These are phyloP conservation scores for Prorops nasuta DNA, from an alignment of 1,140 invertebrate species.

Conservation along the genomic window DNA sequence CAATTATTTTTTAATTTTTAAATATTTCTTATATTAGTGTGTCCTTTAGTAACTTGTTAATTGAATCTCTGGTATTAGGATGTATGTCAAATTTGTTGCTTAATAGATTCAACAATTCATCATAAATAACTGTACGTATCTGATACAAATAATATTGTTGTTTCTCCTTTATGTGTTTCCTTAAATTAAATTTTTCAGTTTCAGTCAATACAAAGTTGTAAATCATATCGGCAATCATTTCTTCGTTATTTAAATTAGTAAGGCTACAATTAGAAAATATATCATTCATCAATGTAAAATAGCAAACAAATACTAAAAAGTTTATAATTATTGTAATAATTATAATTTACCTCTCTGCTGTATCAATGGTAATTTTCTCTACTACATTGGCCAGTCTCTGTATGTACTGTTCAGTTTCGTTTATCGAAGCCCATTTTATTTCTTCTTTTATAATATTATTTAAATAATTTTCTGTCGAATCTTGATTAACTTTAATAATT, in stretches of 20 bases:
- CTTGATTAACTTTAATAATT: slow-evolving; percentile 62
- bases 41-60: no score
- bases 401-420: slow-evolving; percentile 58
- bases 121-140: slow-evolving; percentile 25
- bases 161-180: slow-evolving; percentile 36
- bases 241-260: slow-evolving; percentile 57
- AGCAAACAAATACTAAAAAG: slow-evolving; percentile 2
- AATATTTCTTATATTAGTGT: no score
- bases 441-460: slow-evolving; percentile 64
- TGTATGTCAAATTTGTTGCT: no score
- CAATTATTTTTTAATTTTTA: no score
- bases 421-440: slow-evolving; percentile 50
- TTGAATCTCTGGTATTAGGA: no score
- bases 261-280: slow-evolving; percentile 25
- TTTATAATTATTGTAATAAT: slow-evolving; percentile 1
- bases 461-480: slow-evolving; percentile 64
- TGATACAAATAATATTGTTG: slow-evolving; percentile 27
- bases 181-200: slow-evolving; percentile 49
- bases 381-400: slow-evolving; percentile 51
- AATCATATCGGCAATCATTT: slow-evolving; percentile 63
- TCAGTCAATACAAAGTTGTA: slow-evolving; percentile 66
- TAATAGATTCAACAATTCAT: slow-evolving; percentile 14
- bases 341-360: slow-evolving; percentile 29
- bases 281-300: slow-evolving; percentile 10
- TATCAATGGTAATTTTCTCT: slow-evolving; percentile 58